Conservation (phyloP, 2,113 vertebrate genomes). For the Poeciliopsis retropinna region DNA sequence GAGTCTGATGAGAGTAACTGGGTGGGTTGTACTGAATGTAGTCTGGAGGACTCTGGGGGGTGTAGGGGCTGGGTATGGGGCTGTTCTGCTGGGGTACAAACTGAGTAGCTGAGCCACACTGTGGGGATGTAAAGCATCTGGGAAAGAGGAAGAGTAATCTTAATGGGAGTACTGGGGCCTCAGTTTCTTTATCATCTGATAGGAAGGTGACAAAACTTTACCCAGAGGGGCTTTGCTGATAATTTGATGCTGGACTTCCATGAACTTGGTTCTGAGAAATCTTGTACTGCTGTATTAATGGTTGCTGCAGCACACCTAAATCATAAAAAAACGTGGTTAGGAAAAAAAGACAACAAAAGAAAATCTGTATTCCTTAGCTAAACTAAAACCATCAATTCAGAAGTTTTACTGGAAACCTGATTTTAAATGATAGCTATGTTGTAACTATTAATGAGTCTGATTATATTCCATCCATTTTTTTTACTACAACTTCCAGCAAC, state of each 20-base stretch:
- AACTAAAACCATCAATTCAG: neutral
- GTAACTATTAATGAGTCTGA: too few relatives aligned
- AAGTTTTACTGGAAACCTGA: neutral
- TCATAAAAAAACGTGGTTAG: neutral
- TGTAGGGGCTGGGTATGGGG: constrained; percentile 97
- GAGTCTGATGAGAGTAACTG: constrained; percentile 92
- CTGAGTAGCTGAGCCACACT: constrained; percentile 89
- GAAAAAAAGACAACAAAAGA: neutral
- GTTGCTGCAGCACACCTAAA: constrained; percentile 89
- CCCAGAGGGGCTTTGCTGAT: constrained; percentile 98
- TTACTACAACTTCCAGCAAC: too few relatives aligned
- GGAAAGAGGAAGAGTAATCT: constrained; percentile 25
- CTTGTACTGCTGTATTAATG: constrained; percentile 93
- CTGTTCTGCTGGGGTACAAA: constrained; percentile 96
- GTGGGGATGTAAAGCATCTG: constrained; percentile 94
- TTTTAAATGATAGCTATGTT: too few relatives aligned
- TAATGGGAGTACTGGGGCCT: constrained; percentile 5
- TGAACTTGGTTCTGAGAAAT: constrained; percentile 97
- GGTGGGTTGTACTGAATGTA: constrained; percentile 95
- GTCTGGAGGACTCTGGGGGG: constrained; percentile 95
- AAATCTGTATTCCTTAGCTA: neutral
- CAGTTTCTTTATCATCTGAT: constrained; percentile 4
- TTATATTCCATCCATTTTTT: too few relatives aligned
- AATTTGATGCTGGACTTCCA: constrained; percentile 96
- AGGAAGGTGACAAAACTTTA: constrained; percentile 65